phyloP scores from a whole-genome alignment of 2,113 vertebrate genomes.

The Telmatochromis sp. region DNA sequence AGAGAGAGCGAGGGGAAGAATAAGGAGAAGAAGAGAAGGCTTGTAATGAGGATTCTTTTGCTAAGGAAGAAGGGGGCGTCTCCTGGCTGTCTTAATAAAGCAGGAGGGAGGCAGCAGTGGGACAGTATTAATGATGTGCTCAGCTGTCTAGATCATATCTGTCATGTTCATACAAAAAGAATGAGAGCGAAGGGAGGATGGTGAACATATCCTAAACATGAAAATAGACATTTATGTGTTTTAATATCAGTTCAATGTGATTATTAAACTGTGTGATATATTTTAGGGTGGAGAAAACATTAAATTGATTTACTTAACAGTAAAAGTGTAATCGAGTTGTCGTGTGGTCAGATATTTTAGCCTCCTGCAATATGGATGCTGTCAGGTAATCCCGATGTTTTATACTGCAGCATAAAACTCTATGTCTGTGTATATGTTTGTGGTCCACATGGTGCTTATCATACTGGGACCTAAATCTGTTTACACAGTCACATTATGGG shows the following conservation, averaged over 20 bases:
- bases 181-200: not conserved
- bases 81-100: constrained; percentile 41
- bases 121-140: constrained; percentile 41
- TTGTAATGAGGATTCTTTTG: constrained; percentile 49
- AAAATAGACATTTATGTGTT: not conserved
- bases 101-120: not conserved
- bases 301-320: not conserved
- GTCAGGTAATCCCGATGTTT: not conserved
- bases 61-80: constrained; percentile 10
- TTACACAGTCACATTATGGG: not conserved
- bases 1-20: not conserved
- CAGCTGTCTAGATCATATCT: constrained; percentile 7
- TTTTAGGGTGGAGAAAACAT: not conserved
- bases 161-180: not conserved
- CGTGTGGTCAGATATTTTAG: not conserved
- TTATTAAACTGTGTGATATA: not conserved
- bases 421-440: not conserved
- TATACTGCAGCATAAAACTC: constrained; percentile 18
- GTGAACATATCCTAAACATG: not conserved
- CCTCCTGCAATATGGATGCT: not conserved
- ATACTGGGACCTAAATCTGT: not conserved
- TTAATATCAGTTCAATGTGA: not conserved
- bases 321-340: not conserved
- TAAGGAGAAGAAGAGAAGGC: constrained; percentile 14
- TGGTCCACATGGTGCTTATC: not conserved